Evolutionary conservation across 2,888 invertebrate species (phyloP).

Genomic region (Drosophila melanosoma): DNA sequence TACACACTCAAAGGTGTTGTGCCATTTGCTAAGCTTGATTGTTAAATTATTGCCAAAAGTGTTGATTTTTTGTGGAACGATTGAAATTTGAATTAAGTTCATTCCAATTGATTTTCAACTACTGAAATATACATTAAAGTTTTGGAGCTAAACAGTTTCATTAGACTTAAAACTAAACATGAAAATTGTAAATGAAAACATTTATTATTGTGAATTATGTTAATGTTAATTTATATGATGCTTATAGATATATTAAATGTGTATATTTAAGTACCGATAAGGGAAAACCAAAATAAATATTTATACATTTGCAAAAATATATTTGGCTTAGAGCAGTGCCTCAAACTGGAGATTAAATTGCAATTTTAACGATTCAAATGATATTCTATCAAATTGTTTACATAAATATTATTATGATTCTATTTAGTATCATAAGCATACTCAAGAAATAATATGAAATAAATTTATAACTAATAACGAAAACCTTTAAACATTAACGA

Average conservation of each 20-base stretch:
- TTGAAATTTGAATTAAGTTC: conserved; percentile 28
- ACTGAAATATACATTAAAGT: background rate
- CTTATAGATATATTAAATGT: background rate
- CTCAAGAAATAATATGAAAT: too few species aligned
- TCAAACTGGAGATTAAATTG: too few species aligned
- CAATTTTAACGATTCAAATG: background rate
- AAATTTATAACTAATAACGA: too few species aligned
- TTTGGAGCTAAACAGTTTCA: conserved; percentile 3
- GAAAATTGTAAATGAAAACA: background rate
- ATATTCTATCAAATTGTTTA: background rate
- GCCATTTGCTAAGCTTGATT: conserved; percentile 20
- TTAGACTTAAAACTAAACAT: background rate
- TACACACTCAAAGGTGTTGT: background rate
- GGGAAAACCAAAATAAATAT: background rate
- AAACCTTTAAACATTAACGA: too few species aligned
- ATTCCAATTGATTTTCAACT: conserved; percentile 10
- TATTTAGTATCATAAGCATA: background rate
- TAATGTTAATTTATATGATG: background rate
- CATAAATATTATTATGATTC: background rate
- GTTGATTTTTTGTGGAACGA: conserved; percentile 1
- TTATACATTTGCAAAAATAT: background rate
- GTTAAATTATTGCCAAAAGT: conserved; percentile 2
- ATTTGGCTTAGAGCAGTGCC: too few species aligned
- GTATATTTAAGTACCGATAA: background rate
- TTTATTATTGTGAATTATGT: background rate